These are phyloP conservation scores for Boleophthalmus pectinirostris DNA, from an alignment of 2,113 vertebrate genomes.

Conservation along the genomic window DNA sequence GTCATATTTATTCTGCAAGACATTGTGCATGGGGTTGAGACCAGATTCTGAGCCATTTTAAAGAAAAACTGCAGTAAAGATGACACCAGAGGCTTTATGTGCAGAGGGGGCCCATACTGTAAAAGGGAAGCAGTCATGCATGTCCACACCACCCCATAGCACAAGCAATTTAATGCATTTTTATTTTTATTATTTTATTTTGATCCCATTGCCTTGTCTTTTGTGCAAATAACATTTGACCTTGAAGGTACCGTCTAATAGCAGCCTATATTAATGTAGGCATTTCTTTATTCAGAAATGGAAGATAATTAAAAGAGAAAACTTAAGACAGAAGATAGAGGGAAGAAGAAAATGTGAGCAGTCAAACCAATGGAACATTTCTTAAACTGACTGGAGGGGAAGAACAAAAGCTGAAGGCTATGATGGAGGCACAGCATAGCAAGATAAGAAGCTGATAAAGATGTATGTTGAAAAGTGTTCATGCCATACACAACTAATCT, in stretches of 20 bases:
- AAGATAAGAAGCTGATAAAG: slow-evolving; percentile 11
- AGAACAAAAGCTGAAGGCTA: slow-evolving; percentile 16
- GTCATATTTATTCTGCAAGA: slow-evolving; percentile 31
- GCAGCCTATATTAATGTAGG: not conserved
- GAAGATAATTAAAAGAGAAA: not conserved
- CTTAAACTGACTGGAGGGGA: slow-evolving; percentile 4
- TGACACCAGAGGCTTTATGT: slow-evolving; percentile 40
- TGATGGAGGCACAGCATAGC: slow-evolving; percentile 1
- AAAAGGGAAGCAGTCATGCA: slow-evolving; percentile 18
- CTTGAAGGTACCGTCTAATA: not conserved
- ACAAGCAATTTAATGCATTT: not conserved
- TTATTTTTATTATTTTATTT: too few relatives aligned
- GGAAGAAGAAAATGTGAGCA: slow-evolving; percentile 4
- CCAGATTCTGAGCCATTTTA: slow-evolving; percentile 36
- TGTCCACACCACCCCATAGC: slow-evolving; percentile 20
- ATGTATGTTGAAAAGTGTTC: slow-evolving; percentile 26
- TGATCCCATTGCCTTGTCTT: not conserved
- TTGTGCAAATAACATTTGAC: slow-evolving; percentile 5
- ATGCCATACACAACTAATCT: slow-evolving; percentile 24
- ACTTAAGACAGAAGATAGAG: not conserved
- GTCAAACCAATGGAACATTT: slow-evolving; percentile 3
- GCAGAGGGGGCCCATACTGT: slow-evolving; percentile 1
- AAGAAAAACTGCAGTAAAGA: slow-evolving; percentile 32
- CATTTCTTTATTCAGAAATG: not conserved
- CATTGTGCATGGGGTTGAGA: slow-evolving; percentile 10